Evolutionary conservation across 2,113 vertebrate genomes (phyloP), one percentile per base, ranked within the genome.

Genomic region (Onychostoma macrolepis): DNA sequence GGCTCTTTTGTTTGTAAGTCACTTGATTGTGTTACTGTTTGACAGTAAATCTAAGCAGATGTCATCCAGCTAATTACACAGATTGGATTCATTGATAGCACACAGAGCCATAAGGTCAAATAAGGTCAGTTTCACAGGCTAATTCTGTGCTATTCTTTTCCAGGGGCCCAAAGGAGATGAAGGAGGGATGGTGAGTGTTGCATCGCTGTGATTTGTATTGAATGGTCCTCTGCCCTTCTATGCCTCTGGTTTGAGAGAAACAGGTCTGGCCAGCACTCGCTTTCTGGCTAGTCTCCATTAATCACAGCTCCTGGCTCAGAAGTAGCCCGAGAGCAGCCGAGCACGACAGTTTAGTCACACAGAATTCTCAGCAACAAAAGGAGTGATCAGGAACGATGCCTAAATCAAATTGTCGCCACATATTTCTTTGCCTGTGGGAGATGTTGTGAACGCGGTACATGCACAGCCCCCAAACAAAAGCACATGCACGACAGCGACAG

Each of bases 81-180:
- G 9, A 67, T 82, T 65, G 8, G 43, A 50, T 48, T 69, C 15
- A 83, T 33, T 83, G 43, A 71, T 33, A 9, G 26, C 81, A 33
- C 63, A 83, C 63, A 36, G 33, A 24, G 2, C 21, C 7, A 11
- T 36, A 36, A 77, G 26, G 69, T 85, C 61, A 79, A 41, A 17
- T 56, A 17, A 26, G 15, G 9, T n/a, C 12, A 43, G 33, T 85
- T 91, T 77, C 90, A 88, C 86, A 72, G 6, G 74, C 38, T 90
- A 86, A 89, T 90, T 89, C 36, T 92, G 61, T 85, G 88, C 92
- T 89, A 86, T 87, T 83, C 65, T 33, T 80, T 94, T 92, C 15
- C 87, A 99, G 98, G 98, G 98, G 71, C 97, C 95, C 41, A 99
- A 99, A 95, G 98, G 98, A 88, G 97, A 99, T 87, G 94, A 96